These are phyloP conservation scores for Decapterus maruadsi DNA, from an alignment of 2,797 vertebrate species.

Conservation along the genomic window DNA sequence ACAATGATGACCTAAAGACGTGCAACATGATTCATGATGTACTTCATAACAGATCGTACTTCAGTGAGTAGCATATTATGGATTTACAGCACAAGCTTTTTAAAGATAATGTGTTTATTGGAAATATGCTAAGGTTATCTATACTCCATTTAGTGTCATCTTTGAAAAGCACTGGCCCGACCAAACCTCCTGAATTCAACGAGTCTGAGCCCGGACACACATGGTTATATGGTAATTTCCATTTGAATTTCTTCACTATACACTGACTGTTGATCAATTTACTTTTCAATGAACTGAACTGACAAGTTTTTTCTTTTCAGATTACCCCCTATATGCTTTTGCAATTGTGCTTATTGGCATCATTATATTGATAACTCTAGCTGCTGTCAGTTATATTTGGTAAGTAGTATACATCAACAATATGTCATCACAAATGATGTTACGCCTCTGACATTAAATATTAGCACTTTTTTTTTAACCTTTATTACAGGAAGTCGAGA, in stretches of 20 bases:
- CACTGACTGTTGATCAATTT: not conserved
- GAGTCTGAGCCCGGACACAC: slow-evolving; percentile 34
- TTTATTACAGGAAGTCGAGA: slow-evolving; percentile 61
- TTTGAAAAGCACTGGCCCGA: slow-evolving; percentile 29
- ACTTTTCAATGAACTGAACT: not conserved
- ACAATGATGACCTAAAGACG: slow-evolving; percentile 66
- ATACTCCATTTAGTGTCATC: slow-evolving; percentile 54
- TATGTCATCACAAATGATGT: not conserved
- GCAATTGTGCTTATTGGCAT: slow-evolving; percentile 82
- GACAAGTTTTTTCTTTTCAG: slow-evolving; percentile 62
- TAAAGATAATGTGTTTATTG: not conserved
- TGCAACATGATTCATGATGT: slow-evolving; percentile 87
- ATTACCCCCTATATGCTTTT: slow-evolving; percentile 82
- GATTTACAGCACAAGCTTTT: not conserved
- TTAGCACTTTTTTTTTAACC: not conserved
- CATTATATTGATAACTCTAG: slow-evolving; percentile 81
- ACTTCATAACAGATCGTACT: slow-evolving; percentile 88
- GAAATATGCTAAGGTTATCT: not conserved
- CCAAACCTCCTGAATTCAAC: slow-evolving; percentile 30
- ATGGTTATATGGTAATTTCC: slow-evolving; percentile 58
- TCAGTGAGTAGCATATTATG: slow-evolving; percentile 81
- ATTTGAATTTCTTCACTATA: not conserved
- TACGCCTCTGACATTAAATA: not conserved
- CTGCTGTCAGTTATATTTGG: slow-evolving; percentile 87
- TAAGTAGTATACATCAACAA: slow-evolving; percentile 76